phyloP scores from a whole-genome alignment of 92 coral and sea anemone species.

The Parazoanthus darwini region DNA sequence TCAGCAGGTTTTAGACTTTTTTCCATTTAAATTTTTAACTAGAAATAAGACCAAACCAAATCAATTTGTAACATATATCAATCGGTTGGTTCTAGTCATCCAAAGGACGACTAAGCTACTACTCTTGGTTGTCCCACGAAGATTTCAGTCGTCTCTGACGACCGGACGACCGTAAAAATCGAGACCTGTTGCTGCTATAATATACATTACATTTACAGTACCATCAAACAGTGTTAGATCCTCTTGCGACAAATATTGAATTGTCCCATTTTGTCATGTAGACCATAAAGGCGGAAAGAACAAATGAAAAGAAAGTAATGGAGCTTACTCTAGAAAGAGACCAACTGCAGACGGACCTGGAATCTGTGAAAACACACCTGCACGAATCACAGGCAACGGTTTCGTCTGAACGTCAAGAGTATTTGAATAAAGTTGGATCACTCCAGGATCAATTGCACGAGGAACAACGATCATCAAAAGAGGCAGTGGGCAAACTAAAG shows the following conservation, averaged over 20 bases:
- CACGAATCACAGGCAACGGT: slow-evolving; percentile 60
- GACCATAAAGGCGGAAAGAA: slow-evolving; percentile 74
- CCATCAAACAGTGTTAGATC: not conserved
- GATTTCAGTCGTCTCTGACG: too few relatives aligned
- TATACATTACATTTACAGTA: not conserved
- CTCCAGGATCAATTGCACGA: slow-evolving; percentile 77
- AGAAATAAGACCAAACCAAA: too few relatives aligned
- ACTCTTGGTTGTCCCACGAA: too few relatives aligned
- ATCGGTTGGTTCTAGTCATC: too few relatives aligned
- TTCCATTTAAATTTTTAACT: too few relatives aligned
- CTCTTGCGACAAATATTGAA: not conserved
- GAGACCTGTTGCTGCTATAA: not conserved
- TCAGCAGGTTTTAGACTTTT: too few relatives aligned
- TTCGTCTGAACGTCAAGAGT: slow-evolving; percentile 59
- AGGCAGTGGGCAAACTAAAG: slow-evolving; percentile 65
- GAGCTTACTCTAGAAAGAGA: slow-evolving; percentile 75
- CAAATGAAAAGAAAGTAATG: slow-evolving; percentile 73
- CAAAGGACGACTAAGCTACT: too few relatives aligned
- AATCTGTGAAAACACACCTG: slow-evolving; percentile 64
- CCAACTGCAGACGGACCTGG: slow-evolving; percentile 71
- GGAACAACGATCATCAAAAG: slow-evolving; percentile 71
- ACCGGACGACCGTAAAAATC: too few relatives aligned
- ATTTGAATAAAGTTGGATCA: slow-evolving; percentile 55
- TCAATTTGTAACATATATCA: too few relatives aligned
- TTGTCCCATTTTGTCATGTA: not conserved